Base-by-base conservation (phyloP, 2,888 invertebrate species). In the Amblyteles armatorius region DNA sequence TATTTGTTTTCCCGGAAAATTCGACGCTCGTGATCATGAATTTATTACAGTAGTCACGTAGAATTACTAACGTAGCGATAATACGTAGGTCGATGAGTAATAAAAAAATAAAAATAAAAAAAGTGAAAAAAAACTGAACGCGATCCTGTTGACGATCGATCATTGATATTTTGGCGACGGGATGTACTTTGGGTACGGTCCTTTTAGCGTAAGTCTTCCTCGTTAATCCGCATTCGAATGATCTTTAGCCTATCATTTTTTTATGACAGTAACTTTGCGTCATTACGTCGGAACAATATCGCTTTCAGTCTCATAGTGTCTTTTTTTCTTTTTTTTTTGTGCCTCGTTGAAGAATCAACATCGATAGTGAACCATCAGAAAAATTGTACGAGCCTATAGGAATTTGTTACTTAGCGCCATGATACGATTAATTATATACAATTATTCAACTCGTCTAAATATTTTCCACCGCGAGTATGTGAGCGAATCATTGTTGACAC, bases 401-500 rank as follows among this genome's bases (percentile, higher is more conserved):
- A 44, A 84, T 80, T 72, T 79, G 73, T 82, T 78, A 82, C 82
- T 84, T 82, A 82, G 77, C 79, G 81, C 60, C 65, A 82, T 52
- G 76, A 63, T 71, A 77, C 81, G 73, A 82, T 79, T 69, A 79
- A 82, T 65, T 73, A 81, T 71, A 73, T 52, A 29, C 44, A 77
- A 84, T 63, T 76, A 52, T 71, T 44, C 19, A 69, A 50, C 57
- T 82, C 76, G 60, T 26, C 40, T 33, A 65, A 79, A 74, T 79
- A 76, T 84, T 84, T 82, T 50, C 71, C 22, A 84, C 68, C 40
- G 69, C 73, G 57, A 22, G 78, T 52, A 80, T 82, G 78, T 76
- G 80, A 84, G 63, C 65, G 87, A 91, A 88, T 88, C 86, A 87
- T 90, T 89, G 90, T 88, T 90, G 89, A 91, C 88, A 88, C 90